Percentiles rank a stretch among this genome's conserved stretches.
These are phyloP conservation scores for Myanophis thanlyinensis DNA, from an alignment of 2,113 vertebrate species.

Conservation along the genomic window DNA sequence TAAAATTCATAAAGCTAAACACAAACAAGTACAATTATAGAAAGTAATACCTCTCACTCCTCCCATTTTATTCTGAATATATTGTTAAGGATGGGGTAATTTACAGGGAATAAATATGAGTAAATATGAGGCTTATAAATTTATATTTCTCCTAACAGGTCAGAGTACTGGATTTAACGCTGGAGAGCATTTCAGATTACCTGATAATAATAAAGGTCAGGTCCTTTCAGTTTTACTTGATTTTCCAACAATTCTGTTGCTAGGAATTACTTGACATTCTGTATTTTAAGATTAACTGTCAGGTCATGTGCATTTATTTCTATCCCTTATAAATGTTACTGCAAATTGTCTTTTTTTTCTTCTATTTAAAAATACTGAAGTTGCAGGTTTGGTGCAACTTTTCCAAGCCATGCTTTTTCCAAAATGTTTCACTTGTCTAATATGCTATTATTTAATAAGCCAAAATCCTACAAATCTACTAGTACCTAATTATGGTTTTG, in stretches of 20 bases:
- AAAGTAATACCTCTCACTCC: neutral
- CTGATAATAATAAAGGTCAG: neutral
- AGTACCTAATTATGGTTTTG: neutral
- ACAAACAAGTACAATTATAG: neutral
- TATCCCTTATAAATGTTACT: neutral
- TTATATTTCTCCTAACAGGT: neutral
- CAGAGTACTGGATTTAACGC: neutral
- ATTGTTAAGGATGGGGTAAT: neutral
- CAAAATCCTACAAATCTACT: neutral
- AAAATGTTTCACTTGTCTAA: neutral
- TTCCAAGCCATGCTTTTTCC: neutral
- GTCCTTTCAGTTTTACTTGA: neutral
- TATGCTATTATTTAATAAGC: too few species aligned
- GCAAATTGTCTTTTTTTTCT: neutral
- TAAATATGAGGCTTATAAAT: neutral
- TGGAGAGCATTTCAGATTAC: neutral
- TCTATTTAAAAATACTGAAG: neutral
- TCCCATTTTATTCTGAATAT: neutral
- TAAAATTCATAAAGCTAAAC: neutral
- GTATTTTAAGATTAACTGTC: neutral
- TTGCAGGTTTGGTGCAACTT: neutral
- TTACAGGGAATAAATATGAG: neutral
- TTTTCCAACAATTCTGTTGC: neutral
- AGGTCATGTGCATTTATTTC: neutral
- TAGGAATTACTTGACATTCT: neutral